These are phyloP conservation scores for Ctena decussata DNA, from an alignment of 2,888 invertebrate species.

Conservation along the genomic window DNA sequence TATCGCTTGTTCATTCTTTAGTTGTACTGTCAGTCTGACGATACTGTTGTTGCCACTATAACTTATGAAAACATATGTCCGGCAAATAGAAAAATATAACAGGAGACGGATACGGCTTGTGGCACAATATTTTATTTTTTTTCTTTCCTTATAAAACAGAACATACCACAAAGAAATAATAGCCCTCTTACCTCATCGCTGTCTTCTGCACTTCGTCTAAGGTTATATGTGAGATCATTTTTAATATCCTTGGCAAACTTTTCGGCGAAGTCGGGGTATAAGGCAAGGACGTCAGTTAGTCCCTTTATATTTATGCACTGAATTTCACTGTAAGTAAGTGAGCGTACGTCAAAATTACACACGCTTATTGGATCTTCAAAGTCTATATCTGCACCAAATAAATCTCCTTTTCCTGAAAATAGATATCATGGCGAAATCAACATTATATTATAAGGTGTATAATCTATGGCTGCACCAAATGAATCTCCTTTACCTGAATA, in stretches of 20 bases:
- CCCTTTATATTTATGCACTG: constrained; percentile 97
- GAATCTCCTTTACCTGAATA: constrained; percentile 96
- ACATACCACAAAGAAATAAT: no score
- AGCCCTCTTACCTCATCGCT: constrained; percentile 65
- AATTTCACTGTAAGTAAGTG: constrained; percentile 97
- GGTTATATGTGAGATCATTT: constrained; percentile 97
- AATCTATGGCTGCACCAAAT: constrained; percentile 90
- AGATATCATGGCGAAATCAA: neutral
- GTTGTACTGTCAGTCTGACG: no score
- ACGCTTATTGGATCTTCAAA: constrained; percentile 92
- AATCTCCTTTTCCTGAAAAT: constrained; percentile 95
- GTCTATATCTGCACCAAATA: constrained; percentile 91
- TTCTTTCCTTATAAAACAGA: no score
- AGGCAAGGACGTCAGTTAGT: constrained; percentile 94
- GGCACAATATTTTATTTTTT: no score
- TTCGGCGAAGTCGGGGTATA: constrained; percentile 98
- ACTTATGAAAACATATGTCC: no score
- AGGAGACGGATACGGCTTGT: no score
- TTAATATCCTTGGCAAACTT: constrained; percentile 98
- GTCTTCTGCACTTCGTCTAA: constrained; percentile 93
- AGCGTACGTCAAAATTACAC: constrained; percentile 97
- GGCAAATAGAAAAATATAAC: no score
- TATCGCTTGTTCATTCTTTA: no score
- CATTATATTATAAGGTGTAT: no score
- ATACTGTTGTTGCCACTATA: no score